phyloP scores from a whole-genome alignment of 2,888 invertebrate genomes.

The Drosophila monieri region DNA sequence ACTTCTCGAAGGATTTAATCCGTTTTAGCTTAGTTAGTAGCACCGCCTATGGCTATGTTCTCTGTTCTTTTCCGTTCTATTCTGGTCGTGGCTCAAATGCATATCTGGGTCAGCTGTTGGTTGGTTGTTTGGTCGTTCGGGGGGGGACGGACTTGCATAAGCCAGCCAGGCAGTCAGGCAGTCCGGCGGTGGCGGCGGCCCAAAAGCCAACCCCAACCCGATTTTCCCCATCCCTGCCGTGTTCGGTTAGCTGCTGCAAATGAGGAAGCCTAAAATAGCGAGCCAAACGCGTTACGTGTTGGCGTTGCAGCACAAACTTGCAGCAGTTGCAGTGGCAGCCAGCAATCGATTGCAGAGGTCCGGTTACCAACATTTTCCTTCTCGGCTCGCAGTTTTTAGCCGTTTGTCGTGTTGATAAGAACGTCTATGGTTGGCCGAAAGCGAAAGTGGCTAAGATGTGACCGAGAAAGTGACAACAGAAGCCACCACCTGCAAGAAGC shows the following conservation, averaged over 20 bases:
- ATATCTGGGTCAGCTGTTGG: slow-evolving; percentile 47
- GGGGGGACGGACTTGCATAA: slow-evolving; percentile 35
- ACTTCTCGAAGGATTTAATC: slow-evolving; percentile 45
- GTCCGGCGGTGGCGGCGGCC: slow-evolving; percentile 20
- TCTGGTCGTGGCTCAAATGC: slow-evolving; percentile 21
- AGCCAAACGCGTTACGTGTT: slow-evolving; percentile 57
- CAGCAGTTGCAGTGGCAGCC: slow-evolving; percentile 28
- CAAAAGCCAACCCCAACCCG: slow-evolving; percentile 15
- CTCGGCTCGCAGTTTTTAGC: slow-evolving; percentile 66
- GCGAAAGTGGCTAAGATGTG: slow-evolving; percentile 15
- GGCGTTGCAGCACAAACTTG: slow-evolving; percentile 69
- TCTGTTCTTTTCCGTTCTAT: slow-evolving; percentile 15
- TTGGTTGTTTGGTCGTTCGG: slow-evolving; percentile 17
- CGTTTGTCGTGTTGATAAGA: slow-evolving; percentile 72
- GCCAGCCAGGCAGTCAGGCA: slow-evolving; percentile 25
- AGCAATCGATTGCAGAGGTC: slow-evolving; percentile 52
- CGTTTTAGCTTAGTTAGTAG: slow-evolving; percentile 23
- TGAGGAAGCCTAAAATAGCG: slow-evolving; percentile 77
- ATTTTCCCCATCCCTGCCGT: slow-evolving; percentile 15
- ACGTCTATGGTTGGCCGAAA: slow-evolving; percentile 31
- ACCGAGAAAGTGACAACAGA: slow-evolving; percentile 9
- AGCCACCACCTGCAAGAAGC: slow-evolving; percentile 4
- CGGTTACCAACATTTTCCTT: slow-evolving; percentile 50
- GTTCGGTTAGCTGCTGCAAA: slow-evolving; percentile 57
- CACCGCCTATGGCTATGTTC: slow-evolving; percentile 15